Percentiles rank a stretch among this genome's conserved stretches.
Evolutionary conservation across 2,797 vertebrate species (phyloP).

Genomic region (Microcaecilia unicolor): DNA sequence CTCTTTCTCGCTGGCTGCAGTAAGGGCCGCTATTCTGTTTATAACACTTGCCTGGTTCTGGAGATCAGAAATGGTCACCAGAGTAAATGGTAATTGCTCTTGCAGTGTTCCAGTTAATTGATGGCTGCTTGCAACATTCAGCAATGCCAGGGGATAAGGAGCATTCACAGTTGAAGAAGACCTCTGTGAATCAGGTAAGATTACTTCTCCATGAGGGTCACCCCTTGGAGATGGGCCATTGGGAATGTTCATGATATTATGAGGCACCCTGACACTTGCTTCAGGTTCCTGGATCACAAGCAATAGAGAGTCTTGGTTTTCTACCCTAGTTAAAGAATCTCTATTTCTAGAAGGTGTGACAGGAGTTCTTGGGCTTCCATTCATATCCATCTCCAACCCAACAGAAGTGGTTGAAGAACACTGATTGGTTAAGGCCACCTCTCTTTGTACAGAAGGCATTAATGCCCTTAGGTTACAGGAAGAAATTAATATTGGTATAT

Average conservation of each 20-base stretch:
- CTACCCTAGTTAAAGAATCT: neutral
- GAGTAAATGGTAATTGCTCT: slow-evolving; percentile 10
- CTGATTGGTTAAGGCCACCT: neutral
- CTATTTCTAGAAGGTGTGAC: slow-evolving; percentile 12
- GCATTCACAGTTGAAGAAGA: neutral
- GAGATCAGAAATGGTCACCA: slow-evolving; percentile 13
- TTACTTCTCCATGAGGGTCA: neutral
- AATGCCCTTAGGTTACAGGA: neutral
- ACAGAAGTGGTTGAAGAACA: neutral
- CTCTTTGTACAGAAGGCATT: neutral
- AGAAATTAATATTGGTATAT: neutral
- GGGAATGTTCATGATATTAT: neutral
- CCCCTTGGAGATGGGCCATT: neutral
- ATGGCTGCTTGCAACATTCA: slow-evolving; percentile 9
- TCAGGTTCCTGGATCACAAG: neutral
- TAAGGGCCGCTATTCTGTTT: neutral
- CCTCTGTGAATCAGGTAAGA: neutral
- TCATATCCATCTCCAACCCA: slow-evolving; percentile 1
- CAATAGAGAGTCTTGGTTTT: neutral
- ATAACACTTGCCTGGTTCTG: slow-evolving; percentile 1
- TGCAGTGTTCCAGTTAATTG: neutral
- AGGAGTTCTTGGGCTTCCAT: slow-evolving; percentile 6
- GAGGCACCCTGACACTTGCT: neutral
- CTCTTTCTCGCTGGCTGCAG: slow-evolving; percentile 1
- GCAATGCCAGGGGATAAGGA: slow-evolving; percentile 2